Percentiles rank a stretch among this genome's conserved stretches.
Evolutionary conservation across 2,113 vertebrate genomes (phyloP).

Genomic region (Macquaria australasica): DNA sequence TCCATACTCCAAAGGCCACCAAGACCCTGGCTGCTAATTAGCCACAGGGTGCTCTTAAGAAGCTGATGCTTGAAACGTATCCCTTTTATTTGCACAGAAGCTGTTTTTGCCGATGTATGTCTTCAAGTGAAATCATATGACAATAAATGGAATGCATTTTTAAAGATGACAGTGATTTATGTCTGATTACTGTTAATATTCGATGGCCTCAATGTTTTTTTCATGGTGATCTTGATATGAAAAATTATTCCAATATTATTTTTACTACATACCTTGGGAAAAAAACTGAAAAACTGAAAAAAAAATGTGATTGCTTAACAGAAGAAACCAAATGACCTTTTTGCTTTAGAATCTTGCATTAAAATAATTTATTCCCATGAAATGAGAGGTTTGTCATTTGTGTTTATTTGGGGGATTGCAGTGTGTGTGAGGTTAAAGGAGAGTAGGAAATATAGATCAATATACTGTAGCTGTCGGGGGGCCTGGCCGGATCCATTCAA

Average conservation of each 20-base stretch:
- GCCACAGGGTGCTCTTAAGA: constrained; percentile 48
- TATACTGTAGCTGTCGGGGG: background rate
- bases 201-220: constrained; percentile 42
- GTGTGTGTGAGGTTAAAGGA: background rate
- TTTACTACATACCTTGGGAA: constrained; percentile 65
- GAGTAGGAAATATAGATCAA: constrained; percentile 14
- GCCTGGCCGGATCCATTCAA: constrained; percentile 14
- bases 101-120: constrained; percentile 45
- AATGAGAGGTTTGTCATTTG: constrained; percentile 36
- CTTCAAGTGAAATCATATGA: constrained; percentile 63
- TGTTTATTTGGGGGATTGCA: background rate
- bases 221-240: constrained; percentile 54
- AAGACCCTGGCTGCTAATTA: constrained; percentile 49
- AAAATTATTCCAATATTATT: constrained; percentile 58
- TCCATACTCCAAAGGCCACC: constrained; percentile 20
- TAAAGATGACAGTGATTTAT: constrained; percentile 66
- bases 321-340: constrained; percentile 66
- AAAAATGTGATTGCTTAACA: constrained; percentile 48
- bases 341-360: constrained; percentile 77
- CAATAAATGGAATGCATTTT: constrained; percentile 67
- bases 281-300: constrained; percentile 49
- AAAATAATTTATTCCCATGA: constrained; percentile 78
- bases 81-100: constrained; percentile 69
- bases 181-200: constrained; percentile 61
- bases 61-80: constrained; percentile 64